Percentiles rank a stretch among this genome's conserved stretches.
Evolutionary conservation across 37 sponge, comb jelly and placozoan species (phyloP).

Genomic region (Chondrosia reniformis): DNA sequence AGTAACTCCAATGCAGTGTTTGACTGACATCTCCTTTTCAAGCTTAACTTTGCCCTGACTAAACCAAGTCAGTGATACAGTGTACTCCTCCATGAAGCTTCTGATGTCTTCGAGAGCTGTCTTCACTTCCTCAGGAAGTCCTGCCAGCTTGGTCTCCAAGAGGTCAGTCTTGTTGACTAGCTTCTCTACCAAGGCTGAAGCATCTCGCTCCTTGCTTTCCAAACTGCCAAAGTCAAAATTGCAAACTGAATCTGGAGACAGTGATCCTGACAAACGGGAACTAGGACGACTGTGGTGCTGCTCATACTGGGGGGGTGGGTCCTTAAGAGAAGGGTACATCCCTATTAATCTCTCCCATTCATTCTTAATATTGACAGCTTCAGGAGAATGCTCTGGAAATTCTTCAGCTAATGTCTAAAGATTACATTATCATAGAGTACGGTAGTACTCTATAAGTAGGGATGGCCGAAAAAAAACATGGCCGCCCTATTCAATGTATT

Average conservation of each 20-base stretch:
- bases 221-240: too few species aligned
- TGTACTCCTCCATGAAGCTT: conserved; percentile 1
- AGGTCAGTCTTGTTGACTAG: not conserved
- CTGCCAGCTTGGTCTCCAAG: not conserved
- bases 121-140: not conserved
- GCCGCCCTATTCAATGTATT: too few species aligned
- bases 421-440: too few species aligned
- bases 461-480: too few species aligned
- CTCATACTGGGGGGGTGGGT: not conserved
- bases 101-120: not conserved
- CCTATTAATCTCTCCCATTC: not conserved
- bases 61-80: not conserved
- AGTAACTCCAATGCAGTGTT: conserved; percentile 27
- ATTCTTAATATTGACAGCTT: not conserved
- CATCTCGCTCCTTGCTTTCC: too few species aligned
- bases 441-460: too few species aligned
- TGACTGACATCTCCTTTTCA: not conserved
- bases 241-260: too few species aligned
- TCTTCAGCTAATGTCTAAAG: too few species aligned
- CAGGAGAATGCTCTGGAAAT: not conserved
- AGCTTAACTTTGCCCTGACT: not conserved
- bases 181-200: too few species aligned
- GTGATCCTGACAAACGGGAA: too few species aligned
- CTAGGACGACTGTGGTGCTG: too few species aligned
- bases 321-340: not conserved